Conservation (phyloP, 2,113 vertebrate genomes). For the Marcusenius ussheri region DNA sequence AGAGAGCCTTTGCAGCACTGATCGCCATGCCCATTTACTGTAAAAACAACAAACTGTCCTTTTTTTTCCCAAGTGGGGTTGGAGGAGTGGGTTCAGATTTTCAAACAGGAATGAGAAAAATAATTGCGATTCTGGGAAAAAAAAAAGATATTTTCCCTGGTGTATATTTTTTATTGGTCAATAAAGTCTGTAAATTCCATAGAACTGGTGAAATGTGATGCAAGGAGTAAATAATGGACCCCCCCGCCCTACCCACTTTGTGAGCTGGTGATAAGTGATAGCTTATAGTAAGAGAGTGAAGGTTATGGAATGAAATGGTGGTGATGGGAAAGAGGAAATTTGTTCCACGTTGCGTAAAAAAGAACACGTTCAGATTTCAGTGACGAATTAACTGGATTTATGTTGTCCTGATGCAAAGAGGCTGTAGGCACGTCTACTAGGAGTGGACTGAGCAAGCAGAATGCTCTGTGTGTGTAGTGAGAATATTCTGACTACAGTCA, state of each 20-base stretch:
- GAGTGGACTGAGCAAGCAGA: background rate
- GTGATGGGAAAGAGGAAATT: background rate
- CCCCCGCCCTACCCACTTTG: background rate
- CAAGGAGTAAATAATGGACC: constrained; percentile 43
- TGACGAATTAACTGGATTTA: constrained; percentile 5
- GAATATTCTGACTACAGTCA: background rate
- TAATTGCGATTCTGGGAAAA: constrained; percentile 52
- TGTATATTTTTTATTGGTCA: constrained; percentile 95
- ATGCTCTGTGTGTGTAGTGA: background rate
- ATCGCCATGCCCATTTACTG: constrained; percentile 64
- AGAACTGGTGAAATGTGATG: constrained; percentile 68
- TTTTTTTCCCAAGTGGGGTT: constrained; percentile 69
- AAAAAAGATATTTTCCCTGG: constrained; percentile 76
- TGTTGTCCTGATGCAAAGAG: background rate
- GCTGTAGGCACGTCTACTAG: background rate
- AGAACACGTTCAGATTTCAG: background rate
- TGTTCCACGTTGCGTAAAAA: background rate
- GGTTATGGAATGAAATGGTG: background rate
- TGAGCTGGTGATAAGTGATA: background rate
- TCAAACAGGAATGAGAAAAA: constrained; percentile 54
- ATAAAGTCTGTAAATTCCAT: constrained; percentile 80
- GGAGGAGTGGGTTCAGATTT: constrained; percentile 64
- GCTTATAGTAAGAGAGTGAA: background rate
- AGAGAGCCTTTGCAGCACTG: constrained; percentile 60
- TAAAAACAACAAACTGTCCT: constrained; percentile 73